These are phyloP conservation scores for Hydrozoanthus tunicans DNA, from an alignment of 64 coral and sea anemone species.

Conservation along the genomic window DNA sequence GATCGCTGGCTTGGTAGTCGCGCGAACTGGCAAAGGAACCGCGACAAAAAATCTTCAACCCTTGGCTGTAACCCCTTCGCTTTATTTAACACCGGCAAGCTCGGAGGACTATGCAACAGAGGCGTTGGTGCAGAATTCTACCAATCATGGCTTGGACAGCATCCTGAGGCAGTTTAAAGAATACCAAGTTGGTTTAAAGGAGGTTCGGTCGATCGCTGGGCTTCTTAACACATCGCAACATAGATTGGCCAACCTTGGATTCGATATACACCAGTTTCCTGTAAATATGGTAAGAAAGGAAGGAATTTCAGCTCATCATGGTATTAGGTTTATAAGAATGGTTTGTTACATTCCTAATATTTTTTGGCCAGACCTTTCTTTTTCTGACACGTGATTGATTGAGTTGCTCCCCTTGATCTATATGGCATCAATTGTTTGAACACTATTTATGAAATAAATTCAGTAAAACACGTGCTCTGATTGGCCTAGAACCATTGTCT, in stretches of 20 bases:
- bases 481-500: too few relatives aligned
- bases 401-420: too few relatives aligned
- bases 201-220: slow-evolving; percentile 27
- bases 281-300: slow-evolving; percentile 42
- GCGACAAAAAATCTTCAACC: not conserved
- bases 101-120: slow-evolving; percentile 58
- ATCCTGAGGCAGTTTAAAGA: slow-evolving; percentile 54
- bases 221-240: slow-evolving; percentile 58
- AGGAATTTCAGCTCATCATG: not conserved
- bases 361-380: too few relatives aligned
- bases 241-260: slow-evolving; percentile 48
- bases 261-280: slow-evolving; percentile 68
- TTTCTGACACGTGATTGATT: too few relatives aligned
- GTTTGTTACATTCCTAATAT: too few relatives aligned
- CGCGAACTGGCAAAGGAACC: not conserved
- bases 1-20: slow-evolving; percentile 57
- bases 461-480: too few relatives aligned
- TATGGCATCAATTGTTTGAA: too few relatives aligned
- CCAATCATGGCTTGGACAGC: slow-evolving; percentile 41
- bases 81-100: slow-evolving; percentile 72
- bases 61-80: slow-evolving; percentile 40
- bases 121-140: slow-evolving; percentile 69
- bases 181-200: slow-evolving; percentile 57
- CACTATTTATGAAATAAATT: too few relatives aligned
- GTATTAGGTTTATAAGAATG: too few relatives aligned